phyloP scores from a whole-genome alignment of 2,113 vertebrate species.

The Halcyon malimbica region DNA sequence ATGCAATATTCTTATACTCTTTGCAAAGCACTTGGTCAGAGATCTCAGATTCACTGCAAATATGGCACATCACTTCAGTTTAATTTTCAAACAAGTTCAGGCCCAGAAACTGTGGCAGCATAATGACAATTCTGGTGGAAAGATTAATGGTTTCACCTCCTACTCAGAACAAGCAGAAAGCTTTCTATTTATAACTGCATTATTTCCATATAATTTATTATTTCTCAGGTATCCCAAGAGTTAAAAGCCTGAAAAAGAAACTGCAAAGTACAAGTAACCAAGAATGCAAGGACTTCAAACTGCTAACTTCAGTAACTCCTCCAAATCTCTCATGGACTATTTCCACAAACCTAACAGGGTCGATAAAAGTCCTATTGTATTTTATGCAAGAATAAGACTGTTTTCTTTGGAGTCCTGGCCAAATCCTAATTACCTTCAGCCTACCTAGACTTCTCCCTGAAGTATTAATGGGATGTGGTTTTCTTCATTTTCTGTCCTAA shows the following conservation, averaged over 20 bases:
- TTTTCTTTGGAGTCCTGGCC: not conserved
- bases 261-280: not conserved
- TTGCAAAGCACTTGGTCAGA: not conserved
- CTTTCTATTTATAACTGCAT: not conserved
- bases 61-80: not conserved
- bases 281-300: not conserved
- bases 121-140: not conserved
- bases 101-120: not conserved
- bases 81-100: slow-evolving; percentile 2
- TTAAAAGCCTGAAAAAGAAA: not conserved
- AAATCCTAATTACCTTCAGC: slow-evolving; percentile 12
- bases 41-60: not conserved
- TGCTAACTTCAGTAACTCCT: not conserved
- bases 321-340: not conserved
- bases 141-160: not conserved
- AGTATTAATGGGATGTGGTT: not conserved
- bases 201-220: not conserved
- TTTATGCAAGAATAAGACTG: not conserved
- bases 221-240: not conserved
- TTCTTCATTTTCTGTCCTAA: slow-evolving; percentile 2
- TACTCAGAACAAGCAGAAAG: not conserved
- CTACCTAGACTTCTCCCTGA: not conserved
- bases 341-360: not conserved
- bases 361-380: not conserved
- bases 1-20: not conserved